A percentile compares a stretch with the other conserved stretches of the same genome.
Conservation (phyloP, 2,113 vertebrate genomes). For the Paracyprichromis sp. region DNA sequence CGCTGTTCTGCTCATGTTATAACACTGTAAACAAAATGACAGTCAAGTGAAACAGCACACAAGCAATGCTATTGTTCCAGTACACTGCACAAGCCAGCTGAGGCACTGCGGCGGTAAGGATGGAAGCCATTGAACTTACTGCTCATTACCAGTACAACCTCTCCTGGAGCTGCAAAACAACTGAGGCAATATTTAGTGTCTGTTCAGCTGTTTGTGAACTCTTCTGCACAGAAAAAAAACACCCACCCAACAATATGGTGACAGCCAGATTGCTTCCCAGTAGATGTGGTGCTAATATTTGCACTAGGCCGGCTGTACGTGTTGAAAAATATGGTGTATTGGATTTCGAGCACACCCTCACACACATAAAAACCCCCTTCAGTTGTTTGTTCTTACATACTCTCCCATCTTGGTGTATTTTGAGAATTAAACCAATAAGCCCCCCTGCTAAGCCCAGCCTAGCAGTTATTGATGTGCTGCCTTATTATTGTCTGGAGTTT, state of each 20-base stretch:
- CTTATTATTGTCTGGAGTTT: constrained; percentile 52
- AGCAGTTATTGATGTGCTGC: constrained; percentile 57
- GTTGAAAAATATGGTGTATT: constrained; percentile 48
- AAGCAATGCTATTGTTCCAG: constrained; percentile 14
- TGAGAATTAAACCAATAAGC: constrained; percentile 64
- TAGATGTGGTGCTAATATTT: constrained; percentile 63
- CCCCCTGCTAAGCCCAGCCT: constrained; percentile 37
- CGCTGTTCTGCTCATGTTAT: not conserved
- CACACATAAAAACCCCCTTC: constrained; percentile 22
- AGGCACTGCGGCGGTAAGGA: not conserved
- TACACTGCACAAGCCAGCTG: constrained; percentile 10
- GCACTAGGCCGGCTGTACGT: constrained; percentile 48
- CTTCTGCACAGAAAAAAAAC: constrained; percentile 2
- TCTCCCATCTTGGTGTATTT: constrained; percentile 46
- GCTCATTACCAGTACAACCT: constrained; percentile 35
- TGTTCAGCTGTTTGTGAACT: constrained; percentile 47
- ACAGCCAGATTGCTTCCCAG: constrained; percentile 59
- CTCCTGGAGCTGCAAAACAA: constrained; percentile 28
- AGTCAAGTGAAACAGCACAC: constrained; percentile 11
- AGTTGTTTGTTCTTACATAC: constrained; percentile 51
- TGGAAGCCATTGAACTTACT: constrained; percentile 35
- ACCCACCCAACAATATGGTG: constrained; percentile 41
- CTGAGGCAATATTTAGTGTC: constrained; percentile 12
- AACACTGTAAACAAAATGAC: constrained; percentile 18
- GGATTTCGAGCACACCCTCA: constrained; percentile 37